Evolutionary conservation across 2,888 invertebrate species (phyloP), one percentile per base, ranked within the genome.

Genomic region (Tipula lateralis): DNA sequence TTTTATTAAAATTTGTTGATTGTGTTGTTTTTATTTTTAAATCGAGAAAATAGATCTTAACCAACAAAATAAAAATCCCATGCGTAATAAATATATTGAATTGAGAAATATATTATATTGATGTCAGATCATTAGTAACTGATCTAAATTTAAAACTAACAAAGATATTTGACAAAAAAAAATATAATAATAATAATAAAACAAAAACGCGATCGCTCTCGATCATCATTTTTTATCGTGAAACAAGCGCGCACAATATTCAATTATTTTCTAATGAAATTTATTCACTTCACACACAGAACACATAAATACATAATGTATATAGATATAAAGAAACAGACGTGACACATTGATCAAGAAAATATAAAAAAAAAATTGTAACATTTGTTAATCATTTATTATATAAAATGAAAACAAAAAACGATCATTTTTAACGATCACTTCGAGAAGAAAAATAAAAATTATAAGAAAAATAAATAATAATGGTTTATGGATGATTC

Each of bases 311-410:
- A 39, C 39, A 50, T 66, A 66, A 66, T 44, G 16, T 44, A 44
- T 16, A 81, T 24, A 19, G 19, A 16, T 16, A 81, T 30, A 82
- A 82, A 82, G 32, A 82, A 83, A 44, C 29, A 50, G 34, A 84
- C 84, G 34, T 84, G 84, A 84, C 84, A 84, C 84, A 84, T 84
- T 83, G 24, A 36, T 83, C 36, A 83, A 36, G 36, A 83, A 83
- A 66, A 66, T 66, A 66, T 66, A 66, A 66, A 66, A 66, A 24
- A 44, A 84, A 84, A 84, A 39, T 39, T 29, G 29, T 44, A 84
- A 84, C 84, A 84, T 84, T 84, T 84, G 84, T 84, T 84, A 84
- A 44, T 84, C 44, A 84, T 84, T 84, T 84, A 84, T 83, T 83
- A 83, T 24, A 82, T 30, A 32, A 82, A 29, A 30, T 30, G 82